Conservation (phyloP, 2,888 invertebrate species). For the Lutraria lutraria region DNA sequence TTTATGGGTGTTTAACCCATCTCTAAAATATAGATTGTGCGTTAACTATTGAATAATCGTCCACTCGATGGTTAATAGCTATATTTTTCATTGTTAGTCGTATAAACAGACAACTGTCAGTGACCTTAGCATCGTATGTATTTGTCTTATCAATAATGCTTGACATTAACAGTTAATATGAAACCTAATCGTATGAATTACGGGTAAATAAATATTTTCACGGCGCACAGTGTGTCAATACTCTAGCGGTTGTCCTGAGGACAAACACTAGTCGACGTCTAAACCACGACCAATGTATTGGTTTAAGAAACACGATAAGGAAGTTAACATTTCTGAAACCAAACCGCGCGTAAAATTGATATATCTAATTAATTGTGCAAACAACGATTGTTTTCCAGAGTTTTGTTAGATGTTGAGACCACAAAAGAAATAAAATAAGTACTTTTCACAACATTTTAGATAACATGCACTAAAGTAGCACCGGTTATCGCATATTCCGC, state of each 20-base stretch:
- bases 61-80: neutral
- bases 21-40: neutral
- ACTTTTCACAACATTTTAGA: neutral
- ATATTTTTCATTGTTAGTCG: constrained; percentile 26
- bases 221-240: constrained; percentile 30
- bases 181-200: constrained; percentile 27
- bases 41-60: neutral
- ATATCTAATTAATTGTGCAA: constrained; percentile 31
- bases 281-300: constrained; percentile 14
- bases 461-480: neutral
- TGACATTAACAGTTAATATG: constrained; percentile 42
- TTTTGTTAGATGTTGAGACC: neutral
- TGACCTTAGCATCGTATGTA: constrained; percentile 29
- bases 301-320: constrained; percentile 25
- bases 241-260: constrained; percentile 25
- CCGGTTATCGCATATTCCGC: neutral
- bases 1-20: neutral
- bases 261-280: constrained; percentile 32
- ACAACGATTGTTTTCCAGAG: neutral
- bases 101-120: neutral
- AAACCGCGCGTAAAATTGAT: constrained; percentile 17
- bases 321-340: constrained; percentile 30
- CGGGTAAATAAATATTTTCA: constrained; percentile 43
- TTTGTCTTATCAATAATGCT: constrained; percentile 30
- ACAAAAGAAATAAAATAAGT: neutral